Base-by-base conservation (phyloP, 2,113 vertebrate species). In the Caranx melampygus region DNA sequence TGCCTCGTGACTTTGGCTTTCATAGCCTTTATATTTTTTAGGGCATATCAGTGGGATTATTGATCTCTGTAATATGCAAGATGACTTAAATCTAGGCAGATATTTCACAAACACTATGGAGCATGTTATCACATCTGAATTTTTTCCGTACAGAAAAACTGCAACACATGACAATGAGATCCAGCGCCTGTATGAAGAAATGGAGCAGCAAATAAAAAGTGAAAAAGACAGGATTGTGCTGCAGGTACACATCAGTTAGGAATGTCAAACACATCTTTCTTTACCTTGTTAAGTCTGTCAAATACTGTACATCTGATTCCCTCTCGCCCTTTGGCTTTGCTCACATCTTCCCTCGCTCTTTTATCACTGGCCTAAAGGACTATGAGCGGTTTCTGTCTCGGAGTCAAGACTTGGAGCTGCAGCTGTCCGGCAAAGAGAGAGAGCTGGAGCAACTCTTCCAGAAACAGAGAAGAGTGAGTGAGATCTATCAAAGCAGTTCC, bases 141-240 rank as follows among this genome's bases (percentile, higher is more conserved):
- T 37, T 60, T 35, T 42, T 44, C 71, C 47, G 1, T 49, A 62
- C 90, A 99, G 98, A 91, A 99, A 96, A 94, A 95, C 95, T 49
- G 94, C 95, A 26, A 94, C 95, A 18, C 97, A 97, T 54, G 96
- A 96, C 84, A 91, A 96, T 90, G 97, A 99, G 94, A 97, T 98
- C 75, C 95, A 96, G 54, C 93, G 93, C 35, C 95, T 99, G 0
- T 98, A 97, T 31, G 96, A 97, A 66, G 98, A 99, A 94, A 98
- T 98, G 97, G 97, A 99, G 64, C 97, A 96, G 68, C 97, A 98
- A 84, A 98, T 99, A 75, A 97, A 97, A 88, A 96, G 79, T 3
- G 97, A 98, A 87, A 97, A 97, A 76, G 97, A 98, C 21, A 92
- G 93, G 73, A 96, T 99, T 87, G 89, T 97, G 15, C 84, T 97